phyloP scores from a whole-genome alignment of 2,888 invertebrate genomes.

The Pterobdella sp. region DNA sequence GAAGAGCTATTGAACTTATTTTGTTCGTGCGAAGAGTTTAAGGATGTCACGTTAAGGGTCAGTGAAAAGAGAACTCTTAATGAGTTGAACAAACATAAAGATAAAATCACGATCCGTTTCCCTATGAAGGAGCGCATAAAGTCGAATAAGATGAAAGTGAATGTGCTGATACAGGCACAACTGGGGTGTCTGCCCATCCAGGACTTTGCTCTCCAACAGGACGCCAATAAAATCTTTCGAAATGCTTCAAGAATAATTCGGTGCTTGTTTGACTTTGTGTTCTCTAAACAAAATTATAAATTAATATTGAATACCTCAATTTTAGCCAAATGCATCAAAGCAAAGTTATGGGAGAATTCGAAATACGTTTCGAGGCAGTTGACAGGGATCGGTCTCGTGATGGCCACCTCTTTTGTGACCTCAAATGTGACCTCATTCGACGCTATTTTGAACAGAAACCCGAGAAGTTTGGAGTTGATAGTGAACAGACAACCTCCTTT shows the following conservation, averaged over 20 bases:
- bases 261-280: constrained; percentile 56
- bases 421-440: constrained; percentile 64
- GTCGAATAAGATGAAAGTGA: constrained; percentile 67
- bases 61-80: constrained; percentile 66
- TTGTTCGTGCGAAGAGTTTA: constrained; percentile 59
- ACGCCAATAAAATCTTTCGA: constrained; percentile 63
- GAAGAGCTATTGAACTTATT: constrained; percentile 46
- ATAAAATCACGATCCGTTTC: constrained; percentile 58
- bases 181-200: constrained; percentile 64
- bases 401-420: constrained; percentile 60
- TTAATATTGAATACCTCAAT: constrained; percentile 58
- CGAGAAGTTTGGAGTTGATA: constrained; percentile 69
- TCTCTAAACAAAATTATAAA: constrained; percentile 51
- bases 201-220: constrained; percentile 64
- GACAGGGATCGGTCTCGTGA: constrained; percentile 61
- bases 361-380: constrained; percentile 63
- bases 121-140: constrained; percentile 66
- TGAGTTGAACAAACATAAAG: constrained; percentile 61
- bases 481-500: constrained; percentile 67
- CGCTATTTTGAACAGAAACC: constrained; percentile 61
- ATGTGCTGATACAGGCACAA: constrained; percentile 64
- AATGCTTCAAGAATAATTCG: constrained; percentile 63
- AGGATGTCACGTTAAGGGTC: constrained; percentile 62
- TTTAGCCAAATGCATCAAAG: constrained; percentile 62
- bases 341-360: constrained; percentile 70